Base-by-base conservation (phyloP, 2,888 invertebrate species). In the Heliconius ismenius region DNA sequence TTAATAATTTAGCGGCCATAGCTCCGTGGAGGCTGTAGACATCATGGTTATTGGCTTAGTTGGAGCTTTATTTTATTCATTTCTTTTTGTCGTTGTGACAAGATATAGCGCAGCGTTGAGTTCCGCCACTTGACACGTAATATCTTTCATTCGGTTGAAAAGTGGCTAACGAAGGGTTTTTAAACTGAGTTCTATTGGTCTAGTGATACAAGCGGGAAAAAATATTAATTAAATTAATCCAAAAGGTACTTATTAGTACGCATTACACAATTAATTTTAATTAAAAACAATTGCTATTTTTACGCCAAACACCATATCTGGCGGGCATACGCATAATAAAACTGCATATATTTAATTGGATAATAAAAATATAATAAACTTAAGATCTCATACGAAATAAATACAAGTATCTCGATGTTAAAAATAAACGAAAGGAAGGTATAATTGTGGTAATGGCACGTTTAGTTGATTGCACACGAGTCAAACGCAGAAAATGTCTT, bases 401-500 rank as follows among this genome's bases (percentile, higher is more conserved):
- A 64, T n/a, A 62, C 26, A 39, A 62, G 65, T 43, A 39, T 62
- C 54, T 49, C 39, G 15, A 24, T 54, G 18, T 18, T 62, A 60
- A 63, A 73, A 72, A 72, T 63, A 65, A 72, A 64, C 64, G 72
- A 64, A 72, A 15, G 64, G 39, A 18, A n/a, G 49, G 32, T 58
- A 63, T 73, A 73, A 73, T 73, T 73, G 73, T 62, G 72, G 74
- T 76, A 78, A 78, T 76, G 62, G 73, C 58, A 39, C 69, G 65
- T 65, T 49, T 49, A 28, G 70, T 62, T 74, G 77, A 79, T 79
- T 79, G 64, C 65, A 67, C 54, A 64, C 63, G 75, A 62, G 60
- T 70, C 75, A 24, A 65, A 43, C 62, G 73, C 79, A 79, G 75
- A 79, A 77, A 79, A 79, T 28, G 69, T 49, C 69, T 68, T 79